Evolutionary conservation across 2,888 invertebrate genomes (phyloP), one percentile per base, ranked within the genome.

Genomic region (Cyrtodaria siliqua): DNA sequence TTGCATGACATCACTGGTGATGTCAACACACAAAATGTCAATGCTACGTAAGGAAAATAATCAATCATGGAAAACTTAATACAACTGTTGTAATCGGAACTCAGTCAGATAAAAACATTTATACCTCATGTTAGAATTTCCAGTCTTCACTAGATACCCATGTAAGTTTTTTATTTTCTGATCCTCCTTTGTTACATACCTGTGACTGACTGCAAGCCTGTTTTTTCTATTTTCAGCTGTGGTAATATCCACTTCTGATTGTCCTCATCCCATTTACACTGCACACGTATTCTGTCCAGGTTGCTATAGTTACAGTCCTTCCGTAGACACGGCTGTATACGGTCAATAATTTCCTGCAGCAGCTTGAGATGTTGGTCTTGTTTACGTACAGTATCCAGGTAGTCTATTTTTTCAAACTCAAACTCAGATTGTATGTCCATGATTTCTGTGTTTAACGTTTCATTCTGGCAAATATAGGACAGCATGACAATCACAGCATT

Each of bases 401-500:
- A 97, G 90, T 97, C 96, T n/a, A 96, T 95, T 1, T 96, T 94
- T 89, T 97, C 97, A 64, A 95, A 94, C 92, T 97, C 96, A 92
- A 97, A 97, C 93, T 97, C 97, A 12, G 96, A 95, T 86, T 96
- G 96, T 2, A 97, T 93, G 92, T 97, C 97, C 4, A 94, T 93
- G 24, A 97, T 95, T 92, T 97, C 97, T 69, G 95, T 93, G 88
- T 96, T 95, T 61, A 96, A 91, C 20, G 95, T 93, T 86, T 95
- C 95, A 24, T 95, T 94, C 95, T 95, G 86, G 20, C 88, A 76
- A 53, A 49, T 9, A 9, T 8, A 8, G 33, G 12, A 33, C 33
- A 33, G 33, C 33, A 33, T 8, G 33, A n/a, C n/a, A n/a, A n/a
- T n/a, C n/a, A n/a, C n/a, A n/a, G n/a, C n/a, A n/a, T n/a, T n/a